These are phyloP conservation scores for Holothuria leucospilota DNA, from an alignment of 53 echinoderm and acorn worm species.

Conservation along the genomic window DNA sequence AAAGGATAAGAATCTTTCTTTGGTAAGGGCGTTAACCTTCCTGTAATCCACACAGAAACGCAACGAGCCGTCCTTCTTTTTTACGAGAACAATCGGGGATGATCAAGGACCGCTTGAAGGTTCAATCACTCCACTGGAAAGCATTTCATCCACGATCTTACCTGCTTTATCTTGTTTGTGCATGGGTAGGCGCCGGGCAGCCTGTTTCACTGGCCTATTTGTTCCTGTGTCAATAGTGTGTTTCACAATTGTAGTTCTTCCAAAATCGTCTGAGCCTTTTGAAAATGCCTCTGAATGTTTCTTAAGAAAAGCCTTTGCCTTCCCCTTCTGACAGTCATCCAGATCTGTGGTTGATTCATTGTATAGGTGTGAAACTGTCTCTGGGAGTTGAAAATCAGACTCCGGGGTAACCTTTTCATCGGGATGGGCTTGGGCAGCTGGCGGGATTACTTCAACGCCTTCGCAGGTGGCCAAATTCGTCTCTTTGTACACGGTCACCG, in stretches of 20 bases:
- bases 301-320: too few relatives aligned
- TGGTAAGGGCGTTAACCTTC: constrained; percentile 34
- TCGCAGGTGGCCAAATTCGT: too few relatives aligned
- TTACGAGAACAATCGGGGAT: constrained; percentile 46
- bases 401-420: too few relatives aligned
- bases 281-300: too few relatives aligned
- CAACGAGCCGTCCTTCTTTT: constrained; percentile 44
- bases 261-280: constrained; percentile 18
- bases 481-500: too few relatives aligned
- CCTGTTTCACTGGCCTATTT: constrained; percentile 51
- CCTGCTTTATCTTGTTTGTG: constrained; percentile 50
- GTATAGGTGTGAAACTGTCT: too few relatives aligned
- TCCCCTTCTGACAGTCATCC: too few relatives aligned
- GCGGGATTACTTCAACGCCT: too few relatives aligned
- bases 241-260: constrained; percentile 55
- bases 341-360: too few relatives aligned
- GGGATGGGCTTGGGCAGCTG: too few relatives aligned
- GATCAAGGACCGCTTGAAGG: constrained; percentile 62
- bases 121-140: constrained; percentile 53
- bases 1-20: constrained; percentile 53
- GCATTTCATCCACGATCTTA: constrained; percentile 40
- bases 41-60: constrained; percentile 60
- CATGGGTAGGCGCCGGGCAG: constrained; percentile 39
- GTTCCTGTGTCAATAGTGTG: constrained; percentile 62
- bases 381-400: too few relatives aligned